Percentiles rank a stretch among this genome's conserved stretches.
phyloP scores from a whole-genome alignment of 1,140 invertebrate species.

The Bacillus rossius region DNA sequence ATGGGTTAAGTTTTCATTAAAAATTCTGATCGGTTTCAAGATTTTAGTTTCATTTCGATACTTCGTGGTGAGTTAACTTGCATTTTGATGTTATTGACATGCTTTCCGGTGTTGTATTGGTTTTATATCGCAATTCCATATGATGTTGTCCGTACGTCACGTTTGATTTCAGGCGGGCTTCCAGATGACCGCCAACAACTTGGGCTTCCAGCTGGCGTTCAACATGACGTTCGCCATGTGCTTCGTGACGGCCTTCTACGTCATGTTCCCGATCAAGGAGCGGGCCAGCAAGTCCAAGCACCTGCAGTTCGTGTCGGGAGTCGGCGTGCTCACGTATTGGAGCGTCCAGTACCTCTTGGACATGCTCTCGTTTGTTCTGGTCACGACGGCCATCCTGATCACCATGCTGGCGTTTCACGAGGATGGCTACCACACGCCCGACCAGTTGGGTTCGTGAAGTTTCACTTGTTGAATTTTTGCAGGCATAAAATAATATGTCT shows the following conservation, averaged over 20 bases:
- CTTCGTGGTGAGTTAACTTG: too few relatives aligned
- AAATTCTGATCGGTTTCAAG: too few relatives aligned
- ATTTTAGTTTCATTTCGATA: too few relatives aligned
- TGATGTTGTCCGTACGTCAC: too few relatives aligned
- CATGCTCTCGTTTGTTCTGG: slow-evolving; percentile 37
- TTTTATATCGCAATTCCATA: too few relatives aligned
- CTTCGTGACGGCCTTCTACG: slow-evolving; percentile 60
- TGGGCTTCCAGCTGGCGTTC: slow-evolving; percentile 13
- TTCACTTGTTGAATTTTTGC: too few relatives aligned
- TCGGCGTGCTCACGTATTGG: slow-evolving; percentile 52
- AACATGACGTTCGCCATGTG: slow-evolving; percentile 52
- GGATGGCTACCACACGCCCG: neutral
- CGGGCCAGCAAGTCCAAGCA: slow-evolving; percentile 54
- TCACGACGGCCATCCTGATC: neutral
- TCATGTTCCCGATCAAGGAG: slow-evolving; percentile 59
- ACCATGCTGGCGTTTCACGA: slow-evolving; percentile 7
- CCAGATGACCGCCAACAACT: neutral
- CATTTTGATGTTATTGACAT: too few relatives aligned
- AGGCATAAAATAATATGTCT: too few relatives aligned
- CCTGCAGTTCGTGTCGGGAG: slow-evolving; percentile 55
- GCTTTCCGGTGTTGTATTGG: too few relatives aligned
- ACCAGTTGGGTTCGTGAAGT: too few relatives aligned
- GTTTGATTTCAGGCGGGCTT: neutral
- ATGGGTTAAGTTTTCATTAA: too few relatives aligned
- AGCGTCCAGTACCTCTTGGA: slow-evolving; percentile 47